Percentiles rank a stretch among this genome's conserved stretches.
These are phyloP conservation scores for Aviceda subcristata DNA, from an alignment of 2,113 vertebrate genomes.

Conservation along the genomic window DNA sequence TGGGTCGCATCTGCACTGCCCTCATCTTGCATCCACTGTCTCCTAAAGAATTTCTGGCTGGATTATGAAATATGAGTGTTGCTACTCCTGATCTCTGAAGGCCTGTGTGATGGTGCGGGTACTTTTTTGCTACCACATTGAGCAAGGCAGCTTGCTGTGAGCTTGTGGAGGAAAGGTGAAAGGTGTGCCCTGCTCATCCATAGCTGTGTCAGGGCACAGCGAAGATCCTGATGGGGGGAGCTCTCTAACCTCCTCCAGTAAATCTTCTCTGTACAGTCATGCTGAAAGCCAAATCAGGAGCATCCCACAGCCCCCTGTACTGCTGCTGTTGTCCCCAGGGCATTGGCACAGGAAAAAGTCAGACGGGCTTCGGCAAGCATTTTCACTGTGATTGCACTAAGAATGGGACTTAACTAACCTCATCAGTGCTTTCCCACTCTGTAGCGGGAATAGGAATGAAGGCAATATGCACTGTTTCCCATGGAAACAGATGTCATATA, in stretches of 20 bases:
- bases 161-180: neutral
- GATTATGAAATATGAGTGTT: neutral
- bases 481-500: neutral
- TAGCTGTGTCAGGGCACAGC: neutral
- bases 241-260: neutral
- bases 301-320: neutral
- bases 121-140: neutral
- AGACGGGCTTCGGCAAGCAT: neutral
- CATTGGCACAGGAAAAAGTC: neutral
- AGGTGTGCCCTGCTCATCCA: neutral
- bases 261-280: neutral
- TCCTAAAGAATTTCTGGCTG: neutral
- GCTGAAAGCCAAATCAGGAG: neutral
- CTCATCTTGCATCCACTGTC: neutral
- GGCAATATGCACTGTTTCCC: neutral
- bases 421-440: neutral
- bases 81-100: neutral
- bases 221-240: neutral
- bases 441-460: neutral
- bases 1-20: accelerated
- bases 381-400: neutral
- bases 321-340: neutral
- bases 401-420: neutral
- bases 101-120: neutral
- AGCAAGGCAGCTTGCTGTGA: neutral